Base-by-base conservation (phyloP, 2,113 vertebrate species). In the Microcebus tavaratra region DNA sequence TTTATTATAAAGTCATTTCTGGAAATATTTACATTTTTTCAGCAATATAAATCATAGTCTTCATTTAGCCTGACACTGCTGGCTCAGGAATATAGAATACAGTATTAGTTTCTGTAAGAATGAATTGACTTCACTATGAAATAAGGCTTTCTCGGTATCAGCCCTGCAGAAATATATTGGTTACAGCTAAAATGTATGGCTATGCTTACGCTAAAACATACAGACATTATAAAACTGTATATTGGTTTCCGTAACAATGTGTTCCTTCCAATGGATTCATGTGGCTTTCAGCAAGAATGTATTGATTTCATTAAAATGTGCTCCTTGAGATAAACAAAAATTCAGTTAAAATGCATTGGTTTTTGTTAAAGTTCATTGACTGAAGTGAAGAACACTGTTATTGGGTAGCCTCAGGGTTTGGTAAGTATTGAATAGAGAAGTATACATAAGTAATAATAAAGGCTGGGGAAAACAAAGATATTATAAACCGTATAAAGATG, bases 261-360 rank as follows among this genome's bases (percentile, higher is more conserved):
- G 97, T 98, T 98, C 82, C 98, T 98, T 98, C 96, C 97, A 97
- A 95, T 96, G 95, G 96, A 98, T 98, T 98, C 98, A 98, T 98
- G 97, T 98, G 97, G 96, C 98, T 98, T 98, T 99, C 98, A 98
- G 98, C 97, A 98, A 99, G 97, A 98, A 98, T 98, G 94, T 98
- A 99, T 98, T 98, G 98, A 99, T 99, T 99, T 98, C 98, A 99
- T 99, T 99, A 98, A 99, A 99, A 99, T 98, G 96, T 98, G 98
- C 97, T 98, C 92, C 98, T 98, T 97, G 97, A 98, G 98, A 99
- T 98, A 98, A 99, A 99, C 98, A 99, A 98, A 99, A 98, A 98
- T 98, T 99, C 98, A 97, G 98, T 99, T 98, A 98, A 98, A 98
- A 99, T 98, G 97, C 98, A 98, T 98, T 99, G 98, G 97, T 98